Evolutionary conservation across 1,140 invertebrate genomes (phyloP), one percentile per base, ranked within the genome.

Genomic region (Eciton burchellii): DNA sequence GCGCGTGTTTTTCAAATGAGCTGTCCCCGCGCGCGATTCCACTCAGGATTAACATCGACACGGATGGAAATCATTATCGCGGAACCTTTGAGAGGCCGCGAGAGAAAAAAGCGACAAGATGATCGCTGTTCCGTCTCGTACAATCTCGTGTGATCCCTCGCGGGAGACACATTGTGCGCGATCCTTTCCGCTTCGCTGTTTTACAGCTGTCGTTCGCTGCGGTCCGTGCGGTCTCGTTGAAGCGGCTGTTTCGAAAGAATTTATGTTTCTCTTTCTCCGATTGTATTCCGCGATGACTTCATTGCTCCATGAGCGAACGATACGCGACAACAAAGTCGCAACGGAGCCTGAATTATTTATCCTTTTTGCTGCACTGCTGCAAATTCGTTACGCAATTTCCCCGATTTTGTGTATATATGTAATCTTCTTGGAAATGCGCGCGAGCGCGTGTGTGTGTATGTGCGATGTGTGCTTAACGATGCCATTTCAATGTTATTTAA

Each of bases 271-370:
- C 14, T 43, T 43, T 21, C 14, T n/a, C 12, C 9, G 29, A 57
- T 43, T 72, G 52, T 29, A 43, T 14, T 72, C 21, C 1, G 9
- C 70, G 29, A 43, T 43, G 52, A 72, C 16, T 57, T 72, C 52
- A 57, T 71, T 11, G 8, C 19, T 6, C n/a, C 26, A 71, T 43
- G 24, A 24, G 12, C 21, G 35, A 49, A 41, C 21, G 19, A 14
- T 3, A 71, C 6, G 35, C 14, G 4, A 4, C 3, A 57, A 26
- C 56, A 57, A 57, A 56, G 24, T 12, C 24, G 14, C 21, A 24
- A 57, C 11, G 14, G 26, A 26, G 1, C n/a, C n/a, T n/a, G n/a
- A n/a, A n/a, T n/a, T n/a, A n/a, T n/a, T n/a, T n/a, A n/a, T n/a
- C n/a, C n/a, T n/a, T n/a, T n/a, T n/a, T n/a, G n/a, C n/a, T n/a